phyloP scores from a whole-genome alignment of 2,888 invertebrate genomes.

The Lochmaea capreae region DNA sequence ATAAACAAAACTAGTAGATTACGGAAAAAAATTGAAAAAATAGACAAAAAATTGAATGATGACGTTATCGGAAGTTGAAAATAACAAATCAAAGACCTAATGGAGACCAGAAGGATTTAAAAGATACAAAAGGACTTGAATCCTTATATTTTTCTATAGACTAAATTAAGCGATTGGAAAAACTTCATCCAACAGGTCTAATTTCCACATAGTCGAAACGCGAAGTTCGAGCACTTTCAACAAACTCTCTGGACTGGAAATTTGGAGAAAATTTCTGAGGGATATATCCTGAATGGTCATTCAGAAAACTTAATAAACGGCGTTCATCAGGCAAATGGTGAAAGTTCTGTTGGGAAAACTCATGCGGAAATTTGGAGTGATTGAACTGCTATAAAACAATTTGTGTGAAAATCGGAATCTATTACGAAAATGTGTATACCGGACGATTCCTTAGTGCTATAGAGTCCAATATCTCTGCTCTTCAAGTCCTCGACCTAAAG shows the following conservation, averaged over 20 bases:
- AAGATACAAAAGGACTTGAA: too few relatives aligned
- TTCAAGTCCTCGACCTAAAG: too few relatives aligned
- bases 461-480: too few relatives aligned
- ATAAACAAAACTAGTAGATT: too few relatives aligned
- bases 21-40: too few relatives aligned
- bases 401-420: neutral
- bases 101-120: too few relatives aligned
- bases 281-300: slow-evolving; percentile 21
- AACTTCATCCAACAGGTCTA: neutral
- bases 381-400: slow-evolving; percentile 23
- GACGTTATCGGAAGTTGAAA: too few relatives aligned
- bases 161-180: neutral
- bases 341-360: slow-evolving; percentile 11
- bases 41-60: too few relatives aligned
- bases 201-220: neutral
- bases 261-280: slow-evolving; percentile 9
- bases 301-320: slow-evolving; percentile 19
- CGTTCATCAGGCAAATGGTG: slow-evolving; percentile 18
- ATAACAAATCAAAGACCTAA: too few relatives aligned
- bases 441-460: too few relatives aligned
- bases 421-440: too few relatives aligned
- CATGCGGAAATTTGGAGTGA: slow-evolving; percentile 20
- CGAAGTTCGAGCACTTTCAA: neutral
- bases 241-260: slow-evolving; percentile 13
- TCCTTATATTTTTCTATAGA: neutral